Evolutionary conservation across 2,113 vertebrate species (phyloP), one percentile per base, ranked within the genome.

Genomic region (Hydrolagus affinis): DNA sequence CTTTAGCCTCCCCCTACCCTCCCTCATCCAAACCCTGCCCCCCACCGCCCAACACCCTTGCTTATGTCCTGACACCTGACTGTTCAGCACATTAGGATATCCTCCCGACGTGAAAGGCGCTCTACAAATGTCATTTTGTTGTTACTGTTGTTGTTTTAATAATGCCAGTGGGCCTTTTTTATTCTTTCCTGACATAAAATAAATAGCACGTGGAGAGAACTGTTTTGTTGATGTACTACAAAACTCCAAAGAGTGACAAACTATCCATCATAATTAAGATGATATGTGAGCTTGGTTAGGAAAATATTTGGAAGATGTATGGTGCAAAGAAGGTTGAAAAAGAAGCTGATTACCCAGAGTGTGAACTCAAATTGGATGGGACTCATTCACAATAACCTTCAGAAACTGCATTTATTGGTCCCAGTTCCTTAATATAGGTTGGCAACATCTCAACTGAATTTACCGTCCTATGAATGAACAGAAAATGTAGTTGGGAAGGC

Each of bases 401-500:
- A 83, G 62, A 32, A 83, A 83, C 28, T 66, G 30, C 12, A 8
- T 32, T 32, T 32, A 68, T 68, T 32, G 78, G 62, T 21, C 62
- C 60, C 15, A 66, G 78, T 83, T 32, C 30, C 8, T 32, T 66
- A 66, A 66, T 17, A 15, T 30, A 83, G 66, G 28, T 30, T 30
- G 28, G 7, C 59, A 83, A 66, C 64, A 25, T 59, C 25, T 66
- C 60, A 83, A 19, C 60, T 30, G 59, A 80, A 64, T 64, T n/a
- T 64, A 60, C n/a, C 25, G 17, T 14, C 4, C 25, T 4, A 8
- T 11, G 28, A 80, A 17, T 62, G 23, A 80, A 2, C 14, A 62
- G 14, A n/a, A 66, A 30, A 60, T 25, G 87, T 86, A 88, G 88
- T 86, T 89, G 86, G 87, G 85, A 72, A 87, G 64, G 87, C 86